Evolutionary conservation across 2,888 invertebrate genomes (phyloP), one percentile per base, ranked within the genome.

Genomic region (Clanis bilineata): DNA sequence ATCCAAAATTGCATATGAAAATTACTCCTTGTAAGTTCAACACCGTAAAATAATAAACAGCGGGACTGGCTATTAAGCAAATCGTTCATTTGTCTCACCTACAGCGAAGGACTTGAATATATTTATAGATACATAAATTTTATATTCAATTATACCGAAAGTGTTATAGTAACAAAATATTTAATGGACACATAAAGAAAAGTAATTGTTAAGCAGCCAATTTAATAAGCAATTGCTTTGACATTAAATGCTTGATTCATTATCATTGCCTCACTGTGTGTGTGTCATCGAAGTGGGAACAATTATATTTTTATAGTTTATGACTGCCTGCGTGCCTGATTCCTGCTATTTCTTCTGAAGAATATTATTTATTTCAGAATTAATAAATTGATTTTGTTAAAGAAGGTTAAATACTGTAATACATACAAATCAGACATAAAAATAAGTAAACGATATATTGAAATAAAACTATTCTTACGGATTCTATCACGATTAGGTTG

Each of bases 41-140:
- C 58, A 62, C 65, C 69, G 70, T 74, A 71, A 73, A 75, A 73
- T 72, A 74, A 76, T 73, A 72, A 72, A 68, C 68, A 73, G 61
- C 66, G 67, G 64, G 65, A 64, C 62, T 56, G 66, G 69, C 63
- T 72, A 68, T 76, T 72, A 72, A 71, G 67, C 63, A 73, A 78
- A 78, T 78, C 77, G 64, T 71, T 66, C 70, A 73, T 69, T 73
- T 71, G 64, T 68, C 62, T 32, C 36, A 44, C 38, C 36, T 36
- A 22, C 57, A 44, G 22, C 28, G 45, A 36, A 15, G 10, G 6
- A 23, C 22, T n/a, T 23, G 15, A 23, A 45, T 45, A 22, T 23
- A 36, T 45, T 45, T 57, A 38, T 23, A 23, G 38, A 57, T n/a
- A 32, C 32, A 57, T 62, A 64, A 65, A 51, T 18, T 51, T 4